Percentiles rank a stretch among this genome's conserved stretches.
These are phyloP conservation scores for Sarcophaga peregrina DNA, from an alignment of 1,140 invertebrate species.

Conservation along the genomic window DNA sequence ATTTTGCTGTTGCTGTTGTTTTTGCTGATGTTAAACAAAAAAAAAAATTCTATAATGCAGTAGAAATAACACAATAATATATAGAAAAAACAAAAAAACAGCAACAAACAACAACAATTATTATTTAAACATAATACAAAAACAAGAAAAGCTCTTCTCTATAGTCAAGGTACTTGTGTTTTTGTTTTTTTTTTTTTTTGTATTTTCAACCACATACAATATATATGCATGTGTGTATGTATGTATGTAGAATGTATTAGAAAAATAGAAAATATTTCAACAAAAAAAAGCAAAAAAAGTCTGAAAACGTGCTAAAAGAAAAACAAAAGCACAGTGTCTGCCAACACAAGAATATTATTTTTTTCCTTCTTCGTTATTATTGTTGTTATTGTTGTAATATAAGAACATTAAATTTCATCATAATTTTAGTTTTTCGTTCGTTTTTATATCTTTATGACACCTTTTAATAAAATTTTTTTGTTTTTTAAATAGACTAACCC, in stretches of 20 bases:
- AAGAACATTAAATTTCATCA: constrained; percentile 8
- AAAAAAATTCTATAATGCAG: too few species aligned
- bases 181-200: too few species aligned
- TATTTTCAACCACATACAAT: too few species aligned
- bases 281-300: not conserved
- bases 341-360: not conserved
- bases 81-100: too few species aligned
- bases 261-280: not conserved
- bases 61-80: too few species aligned
- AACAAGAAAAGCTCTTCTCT: not conserved
- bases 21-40: not conserved
- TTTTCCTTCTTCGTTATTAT: not conserved
- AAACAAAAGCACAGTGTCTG: not conserved
- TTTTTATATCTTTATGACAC: not conserved
- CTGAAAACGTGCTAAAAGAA: not conserved
- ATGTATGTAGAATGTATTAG: not conserved
- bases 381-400: not conserved
- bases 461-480: not conserved
- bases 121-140: not conserved
- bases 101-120: not conserved
- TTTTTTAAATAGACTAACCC: too few species aligned
- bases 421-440: not conserved
- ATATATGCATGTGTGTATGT: too few species aligned
- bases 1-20: not conserved
- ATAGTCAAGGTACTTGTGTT: not conserved